phyloP scores from a whole-genome alignment of 2,797 vertebrate species.

The Phrynocephalus vlangalii region DNA sequence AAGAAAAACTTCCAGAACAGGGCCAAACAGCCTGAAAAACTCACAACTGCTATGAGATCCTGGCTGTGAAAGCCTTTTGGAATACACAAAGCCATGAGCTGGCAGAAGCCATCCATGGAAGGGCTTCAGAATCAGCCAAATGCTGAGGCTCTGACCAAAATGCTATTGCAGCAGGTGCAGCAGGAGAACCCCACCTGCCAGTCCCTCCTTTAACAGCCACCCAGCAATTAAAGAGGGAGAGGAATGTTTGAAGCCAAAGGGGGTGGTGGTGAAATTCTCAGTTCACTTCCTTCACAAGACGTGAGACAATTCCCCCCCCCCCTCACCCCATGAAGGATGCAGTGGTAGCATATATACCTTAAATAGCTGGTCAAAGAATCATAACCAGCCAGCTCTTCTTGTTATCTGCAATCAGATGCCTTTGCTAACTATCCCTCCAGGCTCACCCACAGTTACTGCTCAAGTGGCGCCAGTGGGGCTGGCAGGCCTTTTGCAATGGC shows the following conservation, averaged over 20 bases:
- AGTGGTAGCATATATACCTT: not conserved
- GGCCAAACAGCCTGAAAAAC: too few relatives aligned
- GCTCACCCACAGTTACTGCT: slow-evolving; percentile 18
- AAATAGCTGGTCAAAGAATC: not conserved
- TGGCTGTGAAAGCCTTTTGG: too few relatives aligned
- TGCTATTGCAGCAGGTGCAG: not conserved
- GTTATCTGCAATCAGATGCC: slow-evolving; percentile 39
- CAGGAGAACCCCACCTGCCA: slow-evolving; percentile 25
- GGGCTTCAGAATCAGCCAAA: not conserved
- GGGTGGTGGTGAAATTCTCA: not conserved
- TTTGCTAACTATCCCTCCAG: slow-evolving; percentile 33
- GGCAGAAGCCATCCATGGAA: not conserved
- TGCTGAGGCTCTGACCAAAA: not conserved
- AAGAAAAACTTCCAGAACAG: too few relatives aligned
- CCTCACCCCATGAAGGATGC: not conserved
- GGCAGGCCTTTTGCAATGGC: not conserved
- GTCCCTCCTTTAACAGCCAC: not conserved
- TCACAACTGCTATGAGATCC: too few relatives aligned
- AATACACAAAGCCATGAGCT: too few relatives aligned
- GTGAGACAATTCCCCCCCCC: not conserved
- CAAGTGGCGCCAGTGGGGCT: slow-evolving; percentile 33
- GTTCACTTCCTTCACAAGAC: not conserved
- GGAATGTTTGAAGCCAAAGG: slow-evolving; percentile 18
- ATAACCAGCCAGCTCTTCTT: not conserved
- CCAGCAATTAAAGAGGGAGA: slow-evolving; percentile 1